phyloP scores from a whole-genome alignment of 2,797 vertebrate genomes.

The Phrynocephalus vlangalii region DNA sequence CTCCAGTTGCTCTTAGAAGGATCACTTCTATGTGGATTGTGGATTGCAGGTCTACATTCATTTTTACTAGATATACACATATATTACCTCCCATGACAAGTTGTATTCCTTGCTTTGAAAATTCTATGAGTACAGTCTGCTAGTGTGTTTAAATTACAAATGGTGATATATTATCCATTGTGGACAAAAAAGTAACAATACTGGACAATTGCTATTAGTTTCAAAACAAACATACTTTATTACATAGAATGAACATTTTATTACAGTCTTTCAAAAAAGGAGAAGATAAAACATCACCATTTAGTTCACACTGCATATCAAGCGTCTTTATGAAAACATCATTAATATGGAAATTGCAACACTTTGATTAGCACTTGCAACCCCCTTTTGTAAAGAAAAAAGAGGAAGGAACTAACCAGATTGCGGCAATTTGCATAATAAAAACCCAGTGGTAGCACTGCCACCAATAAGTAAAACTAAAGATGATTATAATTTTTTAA shows the following conservation, averaged over 20 bases:
- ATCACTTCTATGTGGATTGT: not conserved
- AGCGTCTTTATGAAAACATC: constrained; percentile 80
- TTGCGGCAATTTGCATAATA: constrained; percentile 85
- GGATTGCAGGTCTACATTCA: not conserved
- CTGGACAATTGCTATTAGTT: constrained; percentile 42
- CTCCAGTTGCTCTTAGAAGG: not conserved
- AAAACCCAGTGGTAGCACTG: constrained; percentile 77
- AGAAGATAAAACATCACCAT: constrained; percentile 66
- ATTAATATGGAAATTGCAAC: constrained; percentile 87
- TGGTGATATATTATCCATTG: not conserved
- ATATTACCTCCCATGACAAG: not conserved
- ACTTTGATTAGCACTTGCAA: constrained; percentile 85
- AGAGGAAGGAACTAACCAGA: constrained; percentile 81
- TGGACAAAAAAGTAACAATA: constrained; percentile 43
- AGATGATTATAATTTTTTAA: constrained; percentile 69
- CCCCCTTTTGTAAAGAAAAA: constrained; percentile 81
- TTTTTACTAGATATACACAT: not conserved
- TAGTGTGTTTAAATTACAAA: constrained; percentile 41
- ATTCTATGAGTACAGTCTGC: constrained; percentile 32
- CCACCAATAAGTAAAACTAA: constrained; percentile 71
- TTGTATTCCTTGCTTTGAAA: not conserved
- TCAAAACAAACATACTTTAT: constrained; percentile 47
- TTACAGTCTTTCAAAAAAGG: constrained; percentile 58
- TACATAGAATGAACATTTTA: constrained; percentile 63
- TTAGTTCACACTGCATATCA: constrained; percentile 73